phyloP scores from a whole-genome alignment of 2,113 vertebrate genomes.

The Gymnarchus niloticus region DNA sequence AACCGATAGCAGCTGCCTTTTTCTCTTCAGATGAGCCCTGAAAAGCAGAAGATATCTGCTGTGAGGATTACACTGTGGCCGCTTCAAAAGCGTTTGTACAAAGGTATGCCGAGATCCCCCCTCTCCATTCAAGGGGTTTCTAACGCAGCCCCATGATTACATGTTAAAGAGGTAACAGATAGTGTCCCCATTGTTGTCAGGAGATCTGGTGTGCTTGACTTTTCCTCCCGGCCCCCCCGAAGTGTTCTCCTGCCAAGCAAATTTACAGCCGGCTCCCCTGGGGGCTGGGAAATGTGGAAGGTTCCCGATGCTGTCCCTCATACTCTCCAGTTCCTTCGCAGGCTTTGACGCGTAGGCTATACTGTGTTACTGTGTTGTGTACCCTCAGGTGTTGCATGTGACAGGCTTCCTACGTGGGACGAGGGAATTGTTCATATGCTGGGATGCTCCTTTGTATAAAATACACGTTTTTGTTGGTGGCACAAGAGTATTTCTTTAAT shows the following conservation, averaged over 20 bases:
- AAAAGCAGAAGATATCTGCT: constrained; percentile 73
- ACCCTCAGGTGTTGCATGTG: neutral
- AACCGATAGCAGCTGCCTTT: constrained; percentile 58
- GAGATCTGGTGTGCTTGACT: constrained; percentile 53
- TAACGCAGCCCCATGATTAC: constrained; percentile 76
- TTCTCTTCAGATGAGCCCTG: constrained; percentile 64
- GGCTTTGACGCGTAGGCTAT: constrained; percentile 44
- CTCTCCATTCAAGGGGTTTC: constrained; percentile 71
- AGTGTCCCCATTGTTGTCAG: constrained; percentile 54
- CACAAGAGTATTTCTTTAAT: neutral
- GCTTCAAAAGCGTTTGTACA: constrained; percentile 73
- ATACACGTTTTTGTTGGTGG: neutral
- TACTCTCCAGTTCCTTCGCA: constrained; percentile 28
- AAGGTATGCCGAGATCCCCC: constrained; percentile 64
- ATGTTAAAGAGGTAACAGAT: constrained; percentile 79
- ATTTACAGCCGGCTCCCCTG: constrained; percentile 44
- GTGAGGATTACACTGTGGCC: constrained; percentile 72
- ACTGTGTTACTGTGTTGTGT: constrained; percentile 23
- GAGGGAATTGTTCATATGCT: neutral
- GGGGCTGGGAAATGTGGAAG: constrained; percentile 47
- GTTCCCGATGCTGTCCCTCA: constrained; percentile 47
- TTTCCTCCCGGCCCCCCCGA: constrained; percentile 39
- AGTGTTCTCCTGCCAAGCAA: constrained; percentile 53
- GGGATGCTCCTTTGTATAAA: neutral
- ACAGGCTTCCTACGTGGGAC: neutral